Conservation (phyloP, 2,888 invertebrate genomes). For the Lycia hirtaria region DNA sequence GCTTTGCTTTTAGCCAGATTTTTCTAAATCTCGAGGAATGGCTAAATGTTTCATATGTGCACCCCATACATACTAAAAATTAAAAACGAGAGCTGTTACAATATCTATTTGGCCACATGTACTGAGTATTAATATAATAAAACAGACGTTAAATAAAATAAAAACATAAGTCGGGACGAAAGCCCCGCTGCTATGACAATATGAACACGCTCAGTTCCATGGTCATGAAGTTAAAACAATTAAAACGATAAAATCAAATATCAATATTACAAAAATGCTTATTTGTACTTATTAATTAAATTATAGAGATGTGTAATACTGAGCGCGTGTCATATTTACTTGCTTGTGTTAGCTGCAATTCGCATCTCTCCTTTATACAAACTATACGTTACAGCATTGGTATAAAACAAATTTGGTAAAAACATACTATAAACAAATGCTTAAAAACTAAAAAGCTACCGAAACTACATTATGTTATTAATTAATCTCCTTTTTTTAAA, state of each 20-base stretch:
- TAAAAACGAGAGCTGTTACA: constrained; percentile 36
- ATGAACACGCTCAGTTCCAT: constrained; percentile 29
- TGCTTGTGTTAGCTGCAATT: constrained; percentile 49
- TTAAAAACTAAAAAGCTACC: constrained; percentile 76
- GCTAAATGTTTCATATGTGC: not conserved
- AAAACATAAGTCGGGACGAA: constrained; percentile 14
- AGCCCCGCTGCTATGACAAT: constrained; percentile 30
- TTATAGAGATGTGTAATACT: constrained; percentile 1
- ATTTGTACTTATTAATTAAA: constrained; percentile 20
- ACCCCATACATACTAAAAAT: constrained; percentile 36
- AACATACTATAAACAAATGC: constrained; percentile 64
- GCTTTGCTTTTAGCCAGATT: not conserved
- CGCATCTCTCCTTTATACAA: constrained; percentile 58
- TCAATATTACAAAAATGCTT: not conserved
- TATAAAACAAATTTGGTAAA: constrained; percentile 83
- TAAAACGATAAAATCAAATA: not conserved
- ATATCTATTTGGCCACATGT: constrained; percentile 61
- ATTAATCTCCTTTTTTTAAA: constrained; percentile 69
- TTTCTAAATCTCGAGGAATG: not conserved
- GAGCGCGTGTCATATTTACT: constrained; percentile 21
- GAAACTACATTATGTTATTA: constrained; percentile 68
- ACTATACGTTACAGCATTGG: constrained; percentile 79
- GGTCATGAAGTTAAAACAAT: not conserved
- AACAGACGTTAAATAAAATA: constrained; percentile 14
- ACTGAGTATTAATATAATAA: constrained; percentile 44